These are phyloP conservation scores for Andinoacara biseriatus DNA, from an alignment of 2,113 vertebrate genomes.

Conservation along the genomic window DNA sequence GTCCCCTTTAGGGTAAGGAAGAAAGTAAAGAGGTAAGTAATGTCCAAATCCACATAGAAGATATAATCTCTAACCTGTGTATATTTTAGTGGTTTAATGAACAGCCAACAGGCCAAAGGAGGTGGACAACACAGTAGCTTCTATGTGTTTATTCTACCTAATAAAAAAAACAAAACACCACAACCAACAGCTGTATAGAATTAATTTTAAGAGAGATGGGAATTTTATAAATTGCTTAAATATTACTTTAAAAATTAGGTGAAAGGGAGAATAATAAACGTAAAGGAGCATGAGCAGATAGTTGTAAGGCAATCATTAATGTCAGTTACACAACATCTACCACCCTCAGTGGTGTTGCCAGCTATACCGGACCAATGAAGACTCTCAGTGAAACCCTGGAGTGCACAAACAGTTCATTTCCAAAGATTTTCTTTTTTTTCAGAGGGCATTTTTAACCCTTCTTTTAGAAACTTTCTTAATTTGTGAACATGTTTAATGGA, in stretches of 20 bases:
- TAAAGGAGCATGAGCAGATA: background rate
- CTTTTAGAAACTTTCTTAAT: conserved; percentile 4
- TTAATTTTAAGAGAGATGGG: no score
- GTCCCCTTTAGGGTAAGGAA: background rate
- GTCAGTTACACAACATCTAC: background rate
- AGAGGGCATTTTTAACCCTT: background rate
- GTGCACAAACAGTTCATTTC: background rate
- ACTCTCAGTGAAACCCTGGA: background rate
- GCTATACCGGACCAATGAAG: background rate
- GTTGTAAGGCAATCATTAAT: background rate
- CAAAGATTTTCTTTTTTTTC: background rate
- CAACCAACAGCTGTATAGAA: no score
- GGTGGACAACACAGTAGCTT: background rate
- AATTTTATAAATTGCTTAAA: background rate
- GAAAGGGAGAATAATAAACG: accelerated
- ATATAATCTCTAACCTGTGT: background rate
- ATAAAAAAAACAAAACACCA: background rate
- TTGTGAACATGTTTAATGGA: background rate
- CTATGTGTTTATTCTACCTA: background rate
- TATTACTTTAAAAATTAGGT: background rate
- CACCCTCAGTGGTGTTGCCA: background rate
- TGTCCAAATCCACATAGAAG: background rate
- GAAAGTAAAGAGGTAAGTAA: background rate
- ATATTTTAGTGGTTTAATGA: conserved; percentile 3
- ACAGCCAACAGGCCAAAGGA: background rate